A percentile compares a stretch with the other conserved stretches of the same genome.
These are phyloP conservation scores for Diplodus sargus DNA, from an alignment of 2,797 vertebrate genomes.

Conservation along the genomic window DNA sequence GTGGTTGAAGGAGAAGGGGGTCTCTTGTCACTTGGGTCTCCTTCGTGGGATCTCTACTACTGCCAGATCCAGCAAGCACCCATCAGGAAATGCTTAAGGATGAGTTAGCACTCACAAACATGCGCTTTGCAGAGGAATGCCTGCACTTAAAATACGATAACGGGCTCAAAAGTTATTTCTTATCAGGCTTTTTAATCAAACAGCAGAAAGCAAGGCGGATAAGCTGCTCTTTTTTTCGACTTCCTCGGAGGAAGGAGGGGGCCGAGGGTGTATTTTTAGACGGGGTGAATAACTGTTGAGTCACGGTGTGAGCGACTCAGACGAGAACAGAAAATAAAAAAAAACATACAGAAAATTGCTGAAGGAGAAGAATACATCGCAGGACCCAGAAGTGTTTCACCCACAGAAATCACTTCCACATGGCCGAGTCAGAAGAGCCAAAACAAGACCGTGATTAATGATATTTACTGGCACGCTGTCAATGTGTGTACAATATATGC, in stretches of 20 bases:
- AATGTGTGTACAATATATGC: constrained; percentile 46
- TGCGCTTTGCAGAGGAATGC: constrained; percentile 4
- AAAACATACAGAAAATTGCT: constrained; percentile 44
- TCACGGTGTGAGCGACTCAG: constrained; percentile 70
- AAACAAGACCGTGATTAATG: constrained; percentile 74
- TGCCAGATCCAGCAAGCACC: constrained; percentile 2
- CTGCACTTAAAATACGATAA: neutral
- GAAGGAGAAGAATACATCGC: constrained; percentile 38
- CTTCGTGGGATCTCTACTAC: constrained; percentile 13
- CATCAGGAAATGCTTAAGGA: constrained; percentile 55
- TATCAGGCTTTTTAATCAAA: constrained; percentile 4
- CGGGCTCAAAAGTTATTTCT: neutral
- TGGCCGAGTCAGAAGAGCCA: constrained; percentile 66
- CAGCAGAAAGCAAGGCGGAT: constrained; percentile 10
- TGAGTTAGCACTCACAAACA: constrained; percentile 1
- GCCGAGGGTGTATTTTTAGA: constrained; percentile 66
- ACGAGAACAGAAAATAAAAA: constrained; percentile 58
- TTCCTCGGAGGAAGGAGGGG: constrained; percentile 35
- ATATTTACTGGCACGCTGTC: constrained; percentile 73
- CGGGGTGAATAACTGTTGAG: constrained; percentile 64
- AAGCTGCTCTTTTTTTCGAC: neutral
- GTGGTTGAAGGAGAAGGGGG: constrained; percentile 10
- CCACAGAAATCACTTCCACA: constrained; percentile 77
- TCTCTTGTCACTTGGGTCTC: constrained; percentile 19
- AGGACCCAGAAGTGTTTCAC: constrained; percentile 40